phyloP scores from a whole-genome alignment of 2,888 invertebrate genomes.

The Helleia helle region DNA sequence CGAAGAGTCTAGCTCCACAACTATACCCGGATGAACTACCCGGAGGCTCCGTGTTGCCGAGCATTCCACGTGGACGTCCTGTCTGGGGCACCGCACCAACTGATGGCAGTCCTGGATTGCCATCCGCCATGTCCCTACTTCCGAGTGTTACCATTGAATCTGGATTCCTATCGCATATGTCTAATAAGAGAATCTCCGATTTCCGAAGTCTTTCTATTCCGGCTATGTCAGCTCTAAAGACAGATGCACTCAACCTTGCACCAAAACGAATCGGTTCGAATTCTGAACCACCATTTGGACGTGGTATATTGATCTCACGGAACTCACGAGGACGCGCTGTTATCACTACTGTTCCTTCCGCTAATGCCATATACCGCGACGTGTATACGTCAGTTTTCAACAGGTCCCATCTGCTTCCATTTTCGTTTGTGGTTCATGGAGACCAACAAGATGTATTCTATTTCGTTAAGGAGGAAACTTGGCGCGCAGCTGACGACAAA shows the following conservation, averaged over 20 bases:
- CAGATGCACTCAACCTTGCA: conserved; percentile 82
- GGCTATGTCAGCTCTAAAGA: conserved; percentile 85
- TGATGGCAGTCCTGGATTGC: conserved; percentile 68
- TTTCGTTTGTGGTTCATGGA: conserved; percentile 90
- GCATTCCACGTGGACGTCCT: conserved; percentile 60
- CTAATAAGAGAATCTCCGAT: conserved; percentile 84
- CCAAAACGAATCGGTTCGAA: conserved; percentile 86
- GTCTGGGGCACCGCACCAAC: conserved; percentile 72
- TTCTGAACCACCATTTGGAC: conserved; percentile 91
- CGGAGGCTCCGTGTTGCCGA: conserved; percentile 78
- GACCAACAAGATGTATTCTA: conserved; percentile 94
- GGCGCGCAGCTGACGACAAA: conserved; percentile 91
- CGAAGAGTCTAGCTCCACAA: conserved; percentile 90
- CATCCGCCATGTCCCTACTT: conserved; percentile 77
- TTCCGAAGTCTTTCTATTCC: conserved; percentile 84
- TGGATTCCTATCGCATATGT: conserved; percentile 87
- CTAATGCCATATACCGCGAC: conserved; percentile 92
- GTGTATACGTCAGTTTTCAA: conserved; percentile 95
- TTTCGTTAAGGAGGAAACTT: conserved; percentile 93
- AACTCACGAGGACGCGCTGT: conserved; percentile 86
- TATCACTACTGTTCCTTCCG: conserved; percentile 89
- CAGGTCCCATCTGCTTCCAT: conserved; percentile 88
- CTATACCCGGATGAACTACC: conserved; percentile 82
- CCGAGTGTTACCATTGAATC: conserved; percentile 85
- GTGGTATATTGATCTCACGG: conserved; percentile 88